Base-by-base conservation (phyloP, 2,113 vertebrate genomes). In the Seriola aureovittata region DNA sequence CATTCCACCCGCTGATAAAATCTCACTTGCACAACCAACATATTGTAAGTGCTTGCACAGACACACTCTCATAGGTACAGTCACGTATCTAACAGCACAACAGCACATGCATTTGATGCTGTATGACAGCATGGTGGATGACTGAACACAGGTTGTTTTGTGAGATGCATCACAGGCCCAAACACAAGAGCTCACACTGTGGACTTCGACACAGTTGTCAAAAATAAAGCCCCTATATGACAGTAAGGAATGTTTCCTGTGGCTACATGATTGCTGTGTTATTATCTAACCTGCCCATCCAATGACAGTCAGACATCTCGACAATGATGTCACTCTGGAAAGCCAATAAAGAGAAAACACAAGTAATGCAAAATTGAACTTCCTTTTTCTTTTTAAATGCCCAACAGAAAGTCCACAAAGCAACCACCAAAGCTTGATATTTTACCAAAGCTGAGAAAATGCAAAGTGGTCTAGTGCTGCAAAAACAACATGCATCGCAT, bases 401-500 rank as follows among this genome's bases (percentile, higher is more conserved):
- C 17, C 17, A 63, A 69, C 52, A 75, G 63, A 73, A 67, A 64
- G 59, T 69, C 40, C 8, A 71, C 25, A 34, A 57, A 84, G 55
- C 23, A 32, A n/a, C 48, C 44, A 54, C 2, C 44, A 7, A 54
- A 64, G 50, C 50, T 73, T 70, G 78, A 76, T 74, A 54, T 82
- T 76, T 63, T 59, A 57, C 78, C 42, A 81, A 74, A 80, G 75
- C 64, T 60, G 71, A 75, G 57, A 90, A 60, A 89, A 91, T 85
- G 80, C 82, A 88, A 79, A 79, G 60, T 63, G 72, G 52, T 42
- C 70, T 77, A 48, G 34, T 75, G 81, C 82, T 82, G 79, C 67
- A 84, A 74, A 83, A 82, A 81, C 82, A 84, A 74, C 68, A 63
- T 46, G 75, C 75, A 73, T 88, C 82, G 75, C 75, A 73, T 88